These are phyloP conservation scores for Notodonta ziczac DNA, from an alignment of 2,888 invertebrate species.

Conservation along the genomic window DNA sequence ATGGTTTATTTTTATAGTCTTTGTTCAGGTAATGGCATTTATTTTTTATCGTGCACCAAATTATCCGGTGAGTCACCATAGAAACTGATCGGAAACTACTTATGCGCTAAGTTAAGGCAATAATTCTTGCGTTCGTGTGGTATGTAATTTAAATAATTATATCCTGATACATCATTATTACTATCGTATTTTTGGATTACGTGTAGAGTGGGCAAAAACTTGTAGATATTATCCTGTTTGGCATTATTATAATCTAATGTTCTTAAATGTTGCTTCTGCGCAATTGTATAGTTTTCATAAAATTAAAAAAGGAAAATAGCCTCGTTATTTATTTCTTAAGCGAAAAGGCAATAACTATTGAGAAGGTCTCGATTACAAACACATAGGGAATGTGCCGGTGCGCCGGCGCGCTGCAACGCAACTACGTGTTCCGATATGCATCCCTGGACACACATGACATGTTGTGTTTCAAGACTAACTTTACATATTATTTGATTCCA, in stretches of 20 bases:
- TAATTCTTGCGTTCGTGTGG: slow-evolving; percentile 19
- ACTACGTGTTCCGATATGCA: not conserved
- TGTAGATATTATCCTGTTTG: too few relatives aligned
- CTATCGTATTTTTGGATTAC: too few relatives aligned
- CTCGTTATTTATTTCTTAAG: not conserved
- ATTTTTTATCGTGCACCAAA: slow-evolving; percentile 9
- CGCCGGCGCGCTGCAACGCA: not conserved
- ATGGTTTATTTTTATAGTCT: not conserved
- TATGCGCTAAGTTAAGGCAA: slow-evolving; percentile 12
- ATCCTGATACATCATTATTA: slow-evolving; percentile 6
- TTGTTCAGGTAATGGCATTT: slow-evolving; percentile 14
- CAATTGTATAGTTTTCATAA: too few relatives aligned
- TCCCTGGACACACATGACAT: too few relatives aligned
- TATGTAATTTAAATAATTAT: slow-evolving; percentile 7
- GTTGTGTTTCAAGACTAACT: too few relatives aligned
- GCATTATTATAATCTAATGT: too few relatives aligned
- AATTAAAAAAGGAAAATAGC: not conserved
- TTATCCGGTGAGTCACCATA: slow-evolving; percentile 15
- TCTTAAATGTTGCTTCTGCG: too few relatives aligned
- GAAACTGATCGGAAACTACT: slow-evolving; percentile 6
- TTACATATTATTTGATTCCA: too few relatives aligned
- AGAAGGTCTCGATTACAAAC: not conserved
- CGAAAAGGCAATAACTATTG: not conserved
- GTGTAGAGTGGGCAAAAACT: too few relatives aligned
- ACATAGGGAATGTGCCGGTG: not conserved